These are phyloP conservation scores for Salvelinus sp. DNA, from an alignment of 2,113 vertebrate species.

Conservation along the genomic window DNA sequence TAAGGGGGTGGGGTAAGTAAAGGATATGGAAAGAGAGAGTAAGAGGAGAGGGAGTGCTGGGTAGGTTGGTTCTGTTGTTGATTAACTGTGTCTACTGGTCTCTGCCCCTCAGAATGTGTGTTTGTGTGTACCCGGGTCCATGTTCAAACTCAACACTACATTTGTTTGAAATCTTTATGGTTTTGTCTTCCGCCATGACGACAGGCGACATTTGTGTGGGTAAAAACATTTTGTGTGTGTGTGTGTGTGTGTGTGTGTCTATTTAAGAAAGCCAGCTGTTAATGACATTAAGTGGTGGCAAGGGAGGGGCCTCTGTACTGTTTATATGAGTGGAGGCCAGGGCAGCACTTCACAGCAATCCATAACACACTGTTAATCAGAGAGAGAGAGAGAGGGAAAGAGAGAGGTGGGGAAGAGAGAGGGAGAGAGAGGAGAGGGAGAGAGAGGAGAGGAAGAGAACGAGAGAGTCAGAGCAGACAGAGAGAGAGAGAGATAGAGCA, in stretches of 20 bases:
- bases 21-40: constrained; percentile 44
- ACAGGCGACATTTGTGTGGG: neutral
- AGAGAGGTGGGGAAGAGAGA: neutral
- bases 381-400: constrained; percentile 17
- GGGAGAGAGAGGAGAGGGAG: neutral
- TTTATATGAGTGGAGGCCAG: constrained; percentile 43
- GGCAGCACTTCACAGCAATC: constrained; percentile 42
- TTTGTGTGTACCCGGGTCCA: neutral
- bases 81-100: constrained; percentile 1
- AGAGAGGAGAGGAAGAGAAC: neutral
- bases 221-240: neutral
- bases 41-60: constrained; percentile 49
- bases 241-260: constrained; percentile 47
- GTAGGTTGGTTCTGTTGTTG: constrained; percentile 40
- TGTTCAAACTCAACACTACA: neutral
- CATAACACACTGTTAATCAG: constrained; percentile 27
- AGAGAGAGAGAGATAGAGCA: neutral
- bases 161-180: constrained; percentile 40
- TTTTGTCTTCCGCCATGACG: neutral
- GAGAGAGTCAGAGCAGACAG: neutral
- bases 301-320: constrained; percentile 53
- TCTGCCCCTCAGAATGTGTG: constrained; percentile 10
- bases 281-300: constrained; percentile 73
- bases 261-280: constrained; percentile 80
- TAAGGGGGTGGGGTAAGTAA: neutral